Evolutionary conservation across 2,113 vertebrate genomes (phyloP), one percentile per base, ranked within the genome.

Genomic region (Typhlomys cinereus): DNA sequence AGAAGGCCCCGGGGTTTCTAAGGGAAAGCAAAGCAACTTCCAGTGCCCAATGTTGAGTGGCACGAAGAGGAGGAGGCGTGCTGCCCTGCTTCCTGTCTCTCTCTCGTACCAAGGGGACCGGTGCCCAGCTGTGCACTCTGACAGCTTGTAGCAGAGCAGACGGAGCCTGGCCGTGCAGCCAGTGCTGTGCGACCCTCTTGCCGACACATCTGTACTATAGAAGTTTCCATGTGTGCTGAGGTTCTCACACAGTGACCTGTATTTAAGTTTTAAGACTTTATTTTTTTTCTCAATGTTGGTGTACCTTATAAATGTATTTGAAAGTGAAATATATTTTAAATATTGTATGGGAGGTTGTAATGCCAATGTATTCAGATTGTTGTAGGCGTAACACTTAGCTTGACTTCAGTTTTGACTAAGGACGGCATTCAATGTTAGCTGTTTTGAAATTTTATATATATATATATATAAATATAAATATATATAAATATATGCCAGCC

Each of bases 241-340:
- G 91, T 96, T 18, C 94, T 96, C 83, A 93, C 93, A 87, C 59
- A 94, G 71, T 85, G 76, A 88, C 80, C 96, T 95, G 96, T 98
- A 98, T 98, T 98, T 98, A 98, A 98, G 96, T 94, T 83, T 90
- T 13, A 0, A 97, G 96, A 97, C 97, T 98, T 96, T 98, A 97
- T 98, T 98, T 98, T 97, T 98, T 98, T 98, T 97, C 97, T 97
- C 96, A 90, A 92, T 96, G 39, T 96, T 66, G 93, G 73, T 95
- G 88, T 97, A 97, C 93, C 96, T 96, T 97, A 95, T 96, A 83
- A 91, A 92, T 95, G 95, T 96, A 96, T 97, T 96, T 96, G 96
- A 98, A 97, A 97, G 87, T 88, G 54, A 98, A 97, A 97, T 98
- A 95, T 98, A 98, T 98, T 98, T 96, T 98, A 97, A 94, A 97